Evolutionary conservation across 2,797 vertebrate species (phyloP), one percentile per base, ranked within the genome.

Genomic region (Enteromius trimaculatus): DNA sequence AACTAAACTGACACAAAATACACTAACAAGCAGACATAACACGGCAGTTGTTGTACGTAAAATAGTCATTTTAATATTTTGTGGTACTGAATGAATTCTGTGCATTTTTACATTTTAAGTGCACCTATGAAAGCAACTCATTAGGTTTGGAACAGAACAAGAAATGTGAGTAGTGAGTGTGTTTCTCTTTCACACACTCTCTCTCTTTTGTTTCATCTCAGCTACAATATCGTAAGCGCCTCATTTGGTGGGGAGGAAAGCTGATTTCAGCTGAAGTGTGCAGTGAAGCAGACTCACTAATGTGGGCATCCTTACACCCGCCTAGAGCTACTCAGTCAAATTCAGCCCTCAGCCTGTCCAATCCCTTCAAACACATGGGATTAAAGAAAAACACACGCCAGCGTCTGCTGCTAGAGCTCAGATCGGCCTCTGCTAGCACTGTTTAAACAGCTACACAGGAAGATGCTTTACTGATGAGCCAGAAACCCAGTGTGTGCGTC

Each of bases 221-320:
- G 70, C 29, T 60, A 72, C 47, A 49, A 55, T 84, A 85, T 85
- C 8, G 21, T 81, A 87, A 85, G 81, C 2, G 47, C 76, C 53
- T 87, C 69, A 85, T 84, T 86, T 87, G 47, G 64, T 86, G 34
- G 19, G 58, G 47, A 71, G 60, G 81, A 82, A 76, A 76, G 51
- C 62, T 86, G 82, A 72, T 86, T 83, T 81, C 70, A 77, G 47
- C 85, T 82, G 83, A 85, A 88, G 84, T 87, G 86, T 83, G 71
- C 82, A 85, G 60, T 84, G 80, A 85, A 72, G 78, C 80, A 29
- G 42, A 42, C 37, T 42, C 66, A 75, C 66, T 84, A 82, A 88
- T 85, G 84, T 85, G 78, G 79, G 69, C 62, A 60, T 87, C 86
- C 82, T 80, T 74, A 82, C 86, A 80, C 47, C 81, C 80, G 82